Conservation (phyloP, 2,888 invertebrate genomes). For the Eupeodes latifasciatus region DNA sequence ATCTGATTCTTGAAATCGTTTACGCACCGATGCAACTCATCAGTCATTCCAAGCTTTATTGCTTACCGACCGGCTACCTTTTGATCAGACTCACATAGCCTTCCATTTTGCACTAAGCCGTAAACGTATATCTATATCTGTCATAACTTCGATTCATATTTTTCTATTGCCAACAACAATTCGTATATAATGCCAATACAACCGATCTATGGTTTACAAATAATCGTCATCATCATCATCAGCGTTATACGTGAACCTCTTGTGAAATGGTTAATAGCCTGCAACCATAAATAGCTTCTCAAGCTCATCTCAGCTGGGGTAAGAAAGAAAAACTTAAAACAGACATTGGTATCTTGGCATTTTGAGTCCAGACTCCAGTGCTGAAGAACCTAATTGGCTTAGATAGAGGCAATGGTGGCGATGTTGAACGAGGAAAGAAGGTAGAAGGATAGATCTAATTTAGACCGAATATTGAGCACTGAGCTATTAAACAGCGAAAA, state of each 20-base stretch:
- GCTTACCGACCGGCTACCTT: slow-evolving; percentile 30
- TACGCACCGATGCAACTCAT: slow-evolving; percentile 29
- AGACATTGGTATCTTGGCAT: slow-evolving; percentile 53
- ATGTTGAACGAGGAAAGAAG: not conserved
- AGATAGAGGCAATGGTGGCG: not conserved
- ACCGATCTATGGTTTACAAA: slow-evolving; percentile 40
- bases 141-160: slow-evolving; percentile 61
- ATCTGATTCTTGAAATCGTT: slow-evolving; percentile 44
- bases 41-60: slow-evolving; percentile 21
- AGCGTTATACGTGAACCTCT: slow-evolving; percentile 41
- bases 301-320: slow-evolving; percentile 39
- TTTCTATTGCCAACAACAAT: slow-evolving; percentile 50
- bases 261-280: slow-evolving; percentile 64
- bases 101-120: not conserved
- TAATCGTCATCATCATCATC: slow-evolving; percentile 59
- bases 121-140: slow-evolving; percentile 33
- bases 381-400: slow-evolving; percentile 58
- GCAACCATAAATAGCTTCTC: slow-evolving; percentile 41
- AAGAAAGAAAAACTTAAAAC: not conserved
- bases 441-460: slow-evolving; percentile 52
- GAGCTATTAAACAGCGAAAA: slow-evolving; percentile 19
- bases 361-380: slow-evolving; percentile 31
- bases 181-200: no score
- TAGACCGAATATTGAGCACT: slow-evolving; percentile 57
- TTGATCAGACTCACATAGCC: not conserved